A percentile compares a stretch with the other conserved stretches of the same genome.
These are phyloP conservation scores for Sinocyclocheilus anophthalmus DNA, from an alignment of 2,113 vertebrate genomes.

Conservation along the genomic window DNA sequence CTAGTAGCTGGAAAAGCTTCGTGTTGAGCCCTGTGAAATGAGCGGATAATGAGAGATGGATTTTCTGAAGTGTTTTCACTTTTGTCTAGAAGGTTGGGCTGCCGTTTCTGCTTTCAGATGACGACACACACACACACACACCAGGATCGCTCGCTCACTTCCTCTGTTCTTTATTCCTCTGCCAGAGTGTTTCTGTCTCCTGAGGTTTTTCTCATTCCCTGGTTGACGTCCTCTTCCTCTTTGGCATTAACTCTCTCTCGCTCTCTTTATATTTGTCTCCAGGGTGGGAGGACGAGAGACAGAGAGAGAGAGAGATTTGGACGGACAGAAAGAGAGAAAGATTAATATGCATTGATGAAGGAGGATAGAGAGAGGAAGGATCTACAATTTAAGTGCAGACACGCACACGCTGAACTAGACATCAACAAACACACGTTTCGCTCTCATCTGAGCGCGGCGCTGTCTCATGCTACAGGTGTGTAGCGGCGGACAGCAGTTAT, in stretches of 20 bases:
- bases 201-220: background rate
- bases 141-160: slow-evolving; percentile 27
- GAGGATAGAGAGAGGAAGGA: slow-evolving; percentile 25
- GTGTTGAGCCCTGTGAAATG: background rate
- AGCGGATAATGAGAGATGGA: background rate
- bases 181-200: slow-evolving; percentile 27
- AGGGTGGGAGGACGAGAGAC: background rate
- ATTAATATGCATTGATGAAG: slow-evolving; percentile 36
- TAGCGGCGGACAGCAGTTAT: slow-evolving; percentile 71
- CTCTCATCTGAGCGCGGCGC: background rate
- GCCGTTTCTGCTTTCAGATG: slow-evolving; percentile 1
- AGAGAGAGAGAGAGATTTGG: slow-evolving; percentile 29
- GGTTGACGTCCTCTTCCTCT: background rate
- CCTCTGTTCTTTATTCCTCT: slow-evolving; percentile 32
- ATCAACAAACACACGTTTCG: slow-evolving; percentile 33
- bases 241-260: slow-evolving; percentile 27
- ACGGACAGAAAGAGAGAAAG: slow-evolving; percentile 31
- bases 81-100: background rate
- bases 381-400: slow-evolving; percentile 18
- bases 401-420: background rate
- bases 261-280: slow-evolving; percentile 38
- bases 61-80: background rate
- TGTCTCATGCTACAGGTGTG: slow-evolving; percentile 48
- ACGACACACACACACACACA: background rate
- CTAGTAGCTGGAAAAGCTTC: background rate